These are phyloP conservation scores for Drosophila hamatofila DNA, from an alignment of 2,888 invertebrate species.

Conservation along the genomic window DNA sequence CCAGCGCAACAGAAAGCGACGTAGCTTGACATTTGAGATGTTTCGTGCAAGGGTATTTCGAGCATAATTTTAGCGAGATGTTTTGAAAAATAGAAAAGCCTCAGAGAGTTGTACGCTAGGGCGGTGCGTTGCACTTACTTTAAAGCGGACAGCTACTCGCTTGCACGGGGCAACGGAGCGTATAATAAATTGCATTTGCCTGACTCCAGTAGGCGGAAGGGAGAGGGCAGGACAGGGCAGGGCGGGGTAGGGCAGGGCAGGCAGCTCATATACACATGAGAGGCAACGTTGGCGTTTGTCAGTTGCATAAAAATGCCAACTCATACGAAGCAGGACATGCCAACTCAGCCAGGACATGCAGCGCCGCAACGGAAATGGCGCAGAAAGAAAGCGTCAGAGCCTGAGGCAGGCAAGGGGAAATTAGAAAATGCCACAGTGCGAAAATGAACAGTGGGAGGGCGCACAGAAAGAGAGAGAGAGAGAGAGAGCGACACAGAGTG, in stretches of 20 bases:
- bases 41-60: constrained; percentile 6
- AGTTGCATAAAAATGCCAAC: constrained; percentile 80
- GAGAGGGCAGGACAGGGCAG: neutral
- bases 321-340: constrained; percentile 72
- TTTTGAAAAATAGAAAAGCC: constrained; percentile 1
- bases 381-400: constrained; percentile 64
- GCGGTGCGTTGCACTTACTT: constrained; percentile 43
- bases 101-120: constrained; percentile 11
- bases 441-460: constrained; percentile 26
- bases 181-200: constrained; percentile 74
- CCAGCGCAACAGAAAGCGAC: constrained; percentile 1
- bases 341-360: constrained; percentile 62
- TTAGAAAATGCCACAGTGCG: constrained; percentile 74
- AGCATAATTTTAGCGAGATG: constrained; percentile 17
- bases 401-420: constrained; percentile 56
- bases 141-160: constrained; percentile 28
- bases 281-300: constrained; percentile 67
- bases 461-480: neutral
- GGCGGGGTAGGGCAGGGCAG: too few species aligned
- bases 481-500: neutral
- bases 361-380: constrained; percentile 77
- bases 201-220: constrained; percentile 6
- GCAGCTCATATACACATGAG: constrained; percentile 56
- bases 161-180: constrained; percentile 59
- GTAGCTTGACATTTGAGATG: constrained; percentile 21